Conservation (phyloP, 1,140 invertebrate species). For the Neodiprion pinetum region DNA sequence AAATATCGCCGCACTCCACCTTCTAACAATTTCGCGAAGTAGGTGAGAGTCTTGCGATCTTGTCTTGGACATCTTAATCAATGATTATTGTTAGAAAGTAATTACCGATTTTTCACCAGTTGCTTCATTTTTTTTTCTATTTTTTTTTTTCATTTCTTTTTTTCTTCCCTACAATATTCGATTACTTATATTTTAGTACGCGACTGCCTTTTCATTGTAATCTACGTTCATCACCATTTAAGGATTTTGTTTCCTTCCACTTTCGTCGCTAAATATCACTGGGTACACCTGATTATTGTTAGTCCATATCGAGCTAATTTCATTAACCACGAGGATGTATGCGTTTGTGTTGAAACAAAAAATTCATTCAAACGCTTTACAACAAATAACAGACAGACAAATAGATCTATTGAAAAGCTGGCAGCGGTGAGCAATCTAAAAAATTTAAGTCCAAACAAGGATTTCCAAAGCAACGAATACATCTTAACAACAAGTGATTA, state of each 20-base stretch:
- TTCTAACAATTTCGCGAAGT: not conserved
- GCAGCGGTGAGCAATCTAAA: no score
- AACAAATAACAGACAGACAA: no score
- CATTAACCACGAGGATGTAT: no score
- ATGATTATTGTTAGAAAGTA: not conserved
- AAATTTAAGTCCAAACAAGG: no score
- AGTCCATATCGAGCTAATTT: no score
- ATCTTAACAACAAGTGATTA: no score
- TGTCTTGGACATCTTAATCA: not conserved
- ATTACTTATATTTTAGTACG: not conserved
- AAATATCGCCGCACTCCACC: not conserved
- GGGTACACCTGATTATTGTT: not conserved
- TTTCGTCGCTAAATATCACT: not conserved
- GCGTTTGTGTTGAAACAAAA: no score
- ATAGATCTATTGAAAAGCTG: no score
- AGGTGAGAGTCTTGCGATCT: not conserved
- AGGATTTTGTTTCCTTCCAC: not conserved
- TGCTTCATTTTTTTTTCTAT: not conserved
- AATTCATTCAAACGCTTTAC: no score
- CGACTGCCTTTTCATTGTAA: not conserved
- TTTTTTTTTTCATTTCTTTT: not conserved
- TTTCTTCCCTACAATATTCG: not conserved
- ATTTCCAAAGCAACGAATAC: no score
- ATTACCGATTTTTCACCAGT: not conserved
- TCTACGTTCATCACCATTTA: not conserved